Conservation (phyloP, 2,888 invertebrate genomes). For the Meloe dianella region DNA sequence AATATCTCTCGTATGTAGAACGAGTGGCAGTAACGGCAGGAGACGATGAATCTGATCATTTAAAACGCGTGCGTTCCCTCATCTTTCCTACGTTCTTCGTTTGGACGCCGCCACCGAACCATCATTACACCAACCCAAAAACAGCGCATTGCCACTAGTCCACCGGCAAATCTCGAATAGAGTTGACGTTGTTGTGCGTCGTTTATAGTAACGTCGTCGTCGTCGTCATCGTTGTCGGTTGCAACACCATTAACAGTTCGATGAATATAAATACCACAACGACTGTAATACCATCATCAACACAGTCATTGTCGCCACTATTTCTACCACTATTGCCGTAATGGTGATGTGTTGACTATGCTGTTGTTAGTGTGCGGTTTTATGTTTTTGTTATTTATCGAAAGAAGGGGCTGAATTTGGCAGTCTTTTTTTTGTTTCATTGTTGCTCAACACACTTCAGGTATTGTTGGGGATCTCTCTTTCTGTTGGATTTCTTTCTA, state of each 20-base stretch:
- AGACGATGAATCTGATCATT: conserved; percentile 12
- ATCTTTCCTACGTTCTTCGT: conserved; percentile 19
- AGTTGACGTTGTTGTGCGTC: conserved; percentile 23
- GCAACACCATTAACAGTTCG: conserved; percentile 17
- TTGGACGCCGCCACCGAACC: conserved; percentile 18
- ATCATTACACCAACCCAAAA: background rate
- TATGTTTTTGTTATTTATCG: conserved; percentile 37
- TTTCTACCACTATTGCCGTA: conserved; percentile 6
- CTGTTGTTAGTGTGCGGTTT: conserved; percentile 45
- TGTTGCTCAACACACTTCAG: conserved; percentile 37
- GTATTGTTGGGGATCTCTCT: conserved; percentile 35
- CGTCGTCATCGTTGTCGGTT: conserved; percentile 19
- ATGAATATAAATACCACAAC: conserved; percentile 18
- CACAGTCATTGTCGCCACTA: background rate
- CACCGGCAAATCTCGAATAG: conserved; percentile 25
- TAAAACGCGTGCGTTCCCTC: conserved; percentile 24
- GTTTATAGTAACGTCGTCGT: background rate
- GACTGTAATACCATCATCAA: background rate
- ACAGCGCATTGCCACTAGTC: conserved; percentile 18
- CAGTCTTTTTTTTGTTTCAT: conserved; percentile 37
- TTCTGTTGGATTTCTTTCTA: conserved; percentile 9
- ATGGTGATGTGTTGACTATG: conserved; percentile 43
- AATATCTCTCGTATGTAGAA: background rate
- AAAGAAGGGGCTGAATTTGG: conserved; percentile 37
- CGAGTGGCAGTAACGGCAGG: conserved; percentile 9